phyloP scores from a whole-genome alignment of 2,797 vertebrate genomes.

The Chaunax sp. region DNA sequence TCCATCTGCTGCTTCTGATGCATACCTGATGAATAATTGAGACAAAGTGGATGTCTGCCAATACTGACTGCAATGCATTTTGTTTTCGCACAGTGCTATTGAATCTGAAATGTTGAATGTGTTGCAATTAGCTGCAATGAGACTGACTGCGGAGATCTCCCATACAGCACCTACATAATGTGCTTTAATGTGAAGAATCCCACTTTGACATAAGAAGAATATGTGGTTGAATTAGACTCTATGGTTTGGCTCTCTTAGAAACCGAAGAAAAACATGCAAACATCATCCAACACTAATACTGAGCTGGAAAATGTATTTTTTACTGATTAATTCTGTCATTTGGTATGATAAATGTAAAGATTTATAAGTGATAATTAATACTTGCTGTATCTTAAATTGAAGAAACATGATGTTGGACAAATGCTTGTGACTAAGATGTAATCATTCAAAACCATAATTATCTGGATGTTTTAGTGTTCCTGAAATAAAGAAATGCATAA shows the following conservation, averaged over 20 bases:
- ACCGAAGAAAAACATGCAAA: slow-evolving; percentile 44
- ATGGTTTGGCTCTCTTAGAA: slow-evolving; percentile 50
- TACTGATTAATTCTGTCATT: slow-evolving; percentile 50
- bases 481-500: slow-evolving; percentile 58
- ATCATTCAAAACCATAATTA: slow-evolving; percentile 55
- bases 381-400: slow-evolving; percentile 38
- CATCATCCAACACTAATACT: slow-evolving; percentile 55
- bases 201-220: slow-evolving; percentile 50
- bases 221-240: slow-evolving; percentile 58
- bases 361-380: slow-evolving; percentile 44
- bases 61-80: slow-evolving; percentile 49
- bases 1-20: slow-evolving; percentile 33
- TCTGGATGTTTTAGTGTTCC: slow-evolving; percentile 51
- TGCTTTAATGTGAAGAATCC: slow-evolving; percentile 52
- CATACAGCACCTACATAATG: slow-evolving; percentile 45
- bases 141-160: slow-evolving; percentile 11
- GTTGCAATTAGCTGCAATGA: slow-evolving; percentile 15
- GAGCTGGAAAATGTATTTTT: slow-evolving; percentile 41
- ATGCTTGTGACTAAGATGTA: slow-evolving; percentile 33
- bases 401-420: slow-evolving; percentile 39
- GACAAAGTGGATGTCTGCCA: slow-evolving; percentile 56
- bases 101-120: slow-evolving; percentile 27
- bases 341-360: slow-evolving; percentile 46
- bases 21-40: slow-evolving; percentile 61
- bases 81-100: slow-evolving; percentile 30